phyloP scores from a whole-genome alignment of 2,888 invertebrate genomes.

The Listrodromus nycthemerus region DNA sequence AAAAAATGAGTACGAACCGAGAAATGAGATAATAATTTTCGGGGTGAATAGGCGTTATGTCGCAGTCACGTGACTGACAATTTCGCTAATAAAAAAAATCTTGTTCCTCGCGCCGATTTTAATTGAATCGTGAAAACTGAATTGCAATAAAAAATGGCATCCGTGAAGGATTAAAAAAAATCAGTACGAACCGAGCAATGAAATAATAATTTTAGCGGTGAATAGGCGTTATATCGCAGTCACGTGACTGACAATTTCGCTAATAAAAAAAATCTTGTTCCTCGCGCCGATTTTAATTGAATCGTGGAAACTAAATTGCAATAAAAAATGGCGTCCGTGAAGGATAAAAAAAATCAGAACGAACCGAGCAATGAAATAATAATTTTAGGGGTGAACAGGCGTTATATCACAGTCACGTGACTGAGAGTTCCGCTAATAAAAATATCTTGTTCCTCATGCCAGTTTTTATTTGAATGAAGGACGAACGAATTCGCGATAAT shows the following conservation, averaged over 20 bases:
- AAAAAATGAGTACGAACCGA: slow-evolving; percentile 12
- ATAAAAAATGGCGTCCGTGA: too few relatives aligned
- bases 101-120: neutral
- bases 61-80: slow-evolving; percentile 61
- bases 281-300: slow-evolving; percentile 1
- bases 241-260: slow-evolving; percentile 55
- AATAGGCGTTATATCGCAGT: slow-evolving; percentile 54
- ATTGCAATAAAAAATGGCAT: slow-evolving; percentile 37
- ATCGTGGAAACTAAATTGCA: slow-evolving; percentile 23
- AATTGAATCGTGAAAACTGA: slow-evolving; percentile 10
- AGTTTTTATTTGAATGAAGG: slow-evolving; percentile 13
- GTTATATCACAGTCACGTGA: slow-evolving; percentile 64
- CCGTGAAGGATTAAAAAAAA: neutral
- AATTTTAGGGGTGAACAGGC: slow-evolving; percentile 27
- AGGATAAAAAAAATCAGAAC: too few relatives aligned
- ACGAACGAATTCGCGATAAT: slow-evolving; percentile 52
- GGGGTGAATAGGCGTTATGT: slow-evolving; percentile 45
- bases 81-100: slow-evolving; percentile 53
- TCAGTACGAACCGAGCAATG: slow-evolving; percentile 38
- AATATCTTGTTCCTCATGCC: slow-evolving; percentile 12
- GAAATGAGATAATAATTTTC: slow-evolving; percentile 50
- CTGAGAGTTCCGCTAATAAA: slow-evolving; percentile 51
- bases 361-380: slow-evolving; percentile 53
- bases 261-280: slow-evolving; percentile 51
- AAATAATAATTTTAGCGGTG: slow-evolving; percentile 44